These are phyloP conservation scores for Corythornis madagascariensis DNA, from an alignment of 2,113 vertebrate species.

Conservation along the genomic window DNA sequence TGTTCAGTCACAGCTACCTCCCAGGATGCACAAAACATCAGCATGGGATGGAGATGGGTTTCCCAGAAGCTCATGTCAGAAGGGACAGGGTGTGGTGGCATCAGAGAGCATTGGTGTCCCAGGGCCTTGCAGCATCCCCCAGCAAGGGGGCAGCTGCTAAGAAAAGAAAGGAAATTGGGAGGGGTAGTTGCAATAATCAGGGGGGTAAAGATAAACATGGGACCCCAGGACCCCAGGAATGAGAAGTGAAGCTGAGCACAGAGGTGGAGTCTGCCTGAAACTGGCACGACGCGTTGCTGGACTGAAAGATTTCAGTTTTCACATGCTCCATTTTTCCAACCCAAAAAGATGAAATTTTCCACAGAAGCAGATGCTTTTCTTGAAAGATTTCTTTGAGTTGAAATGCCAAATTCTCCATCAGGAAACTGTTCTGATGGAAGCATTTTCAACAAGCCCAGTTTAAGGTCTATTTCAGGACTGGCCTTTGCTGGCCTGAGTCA, in stretches of 20 bases:
- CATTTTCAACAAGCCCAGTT: neutral
- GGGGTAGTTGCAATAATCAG: neutral
- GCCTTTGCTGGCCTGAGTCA: slow-evolving; percentile 50
- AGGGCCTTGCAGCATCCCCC: neutral
- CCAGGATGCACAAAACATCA: neutral
- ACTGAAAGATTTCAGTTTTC: slow-evolving; percentile 40
- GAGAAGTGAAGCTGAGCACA: neutral
- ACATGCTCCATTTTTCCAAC: slow-evolving; percentile 60
- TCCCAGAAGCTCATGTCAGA: neutral
- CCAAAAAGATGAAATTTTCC: slow-evolving; percentile 59
- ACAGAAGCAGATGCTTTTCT: slow-evolving; percentile 65
- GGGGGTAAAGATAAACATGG: neutral
- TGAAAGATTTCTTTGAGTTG: slow-evolving; percentile 64
- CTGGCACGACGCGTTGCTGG: neutral
- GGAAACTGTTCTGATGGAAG: slow-evolving; percentile 62
- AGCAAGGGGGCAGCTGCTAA: accelerated
- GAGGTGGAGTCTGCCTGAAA: slow-evolving; percentile 40
- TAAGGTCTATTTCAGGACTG: slow-evolving; percentile 62
- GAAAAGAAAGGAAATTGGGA: neutral
- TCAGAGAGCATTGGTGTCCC: neutral
- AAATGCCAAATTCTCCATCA: slow-evolving; percentile 66
- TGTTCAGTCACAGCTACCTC: neutral
- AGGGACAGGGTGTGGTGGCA: neutral
- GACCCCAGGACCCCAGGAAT: neutral
- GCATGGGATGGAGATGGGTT: neutral